These are phyloP conservation scores for Hydrophis major DNA, from an alignment of 2,797 vertebrate genomes.

Conservation along the genomic window DNA sequence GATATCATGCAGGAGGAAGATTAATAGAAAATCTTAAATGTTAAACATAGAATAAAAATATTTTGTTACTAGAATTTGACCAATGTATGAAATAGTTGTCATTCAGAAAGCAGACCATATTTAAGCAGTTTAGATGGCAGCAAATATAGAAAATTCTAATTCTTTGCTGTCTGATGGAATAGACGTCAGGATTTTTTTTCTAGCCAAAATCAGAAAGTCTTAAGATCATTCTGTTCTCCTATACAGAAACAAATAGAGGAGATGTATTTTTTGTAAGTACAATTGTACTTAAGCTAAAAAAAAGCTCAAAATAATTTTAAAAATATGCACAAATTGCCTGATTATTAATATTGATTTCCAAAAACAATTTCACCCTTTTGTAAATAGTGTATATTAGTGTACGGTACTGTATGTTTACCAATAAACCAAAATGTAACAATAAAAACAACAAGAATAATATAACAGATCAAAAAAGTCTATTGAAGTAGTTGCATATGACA, in stretches of 20 bases:
- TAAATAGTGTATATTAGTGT: neutral
- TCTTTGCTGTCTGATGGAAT: neutral
- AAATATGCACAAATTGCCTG: neutral
- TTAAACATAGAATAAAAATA: neutral
- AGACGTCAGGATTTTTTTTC: neutral
- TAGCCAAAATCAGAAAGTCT: neutral
- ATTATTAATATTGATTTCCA: neutral
- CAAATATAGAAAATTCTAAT: neutral
- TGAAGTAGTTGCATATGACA: neutral
- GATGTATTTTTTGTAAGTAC: neutral
- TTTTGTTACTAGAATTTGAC: neutral
- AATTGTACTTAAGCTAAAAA: neutral
- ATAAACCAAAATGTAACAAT: neutral
- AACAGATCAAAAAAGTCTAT: neutral
- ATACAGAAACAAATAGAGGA: neutral
- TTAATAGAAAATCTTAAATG: neutral
- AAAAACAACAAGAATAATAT: neutral
- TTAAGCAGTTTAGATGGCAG: neutral
- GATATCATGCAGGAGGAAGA: neutral
- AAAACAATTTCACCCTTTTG: neutral
- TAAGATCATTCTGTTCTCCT: neutral
- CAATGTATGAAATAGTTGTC: conserved; percentile 6
- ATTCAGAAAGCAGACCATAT: neutral
- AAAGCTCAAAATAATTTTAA: neutral
- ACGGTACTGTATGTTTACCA: neutral